These are phyloP conservation scores for Drosophila nannoptera DNA, from an alignment of 1,140 invertebrate species.

Conservation along the genomic window DNA sequence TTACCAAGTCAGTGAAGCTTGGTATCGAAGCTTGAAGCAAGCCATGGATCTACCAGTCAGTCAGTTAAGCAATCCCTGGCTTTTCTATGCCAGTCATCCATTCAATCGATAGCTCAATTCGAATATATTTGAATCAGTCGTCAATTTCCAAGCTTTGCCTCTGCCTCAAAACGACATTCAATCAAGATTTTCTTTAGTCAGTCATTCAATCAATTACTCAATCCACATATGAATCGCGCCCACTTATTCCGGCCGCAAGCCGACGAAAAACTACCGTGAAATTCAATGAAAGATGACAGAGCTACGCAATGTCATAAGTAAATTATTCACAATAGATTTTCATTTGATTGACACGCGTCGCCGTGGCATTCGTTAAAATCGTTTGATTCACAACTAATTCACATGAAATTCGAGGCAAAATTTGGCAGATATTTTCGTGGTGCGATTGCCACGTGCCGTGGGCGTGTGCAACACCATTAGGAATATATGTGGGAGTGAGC, in stretches of 20 bases:
- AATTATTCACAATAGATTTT: conserved; percentile 71
- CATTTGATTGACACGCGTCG: conserved; percentile 72
- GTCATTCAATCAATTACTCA: neutral
- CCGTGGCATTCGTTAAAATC: conserved; percentile 58
- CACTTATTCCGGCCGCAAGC: neutral
- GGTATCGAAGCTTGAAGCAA: neutral
- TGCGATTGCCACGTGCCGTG: conserved; percentile 55
- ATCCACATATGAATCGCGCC: neutral
- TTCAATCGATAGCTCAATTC: neutral
- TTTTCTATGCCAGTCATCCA: neutral
- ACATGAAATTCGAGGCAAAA: conserved; percentile 48
- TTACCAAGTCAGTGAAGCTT: too few relatives aligned
- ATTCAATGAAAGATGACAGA: conserved; percentile 66
- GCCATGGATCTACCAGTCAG: neutral
- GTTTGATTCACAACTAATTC: conserved; percentile 51
- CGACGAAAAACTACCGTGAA: conserved; percentile 16
- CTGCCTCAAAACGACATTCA: too few relatives aligned
- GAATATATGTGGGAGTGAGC: conserved; percentile 5
- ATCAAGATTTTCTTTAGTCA: neutral
- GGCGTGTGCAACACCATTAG: conserved; percentile 40
- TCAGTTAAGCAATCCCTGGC: neutral
- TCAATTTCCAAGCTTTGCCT: too few relatives aligned
- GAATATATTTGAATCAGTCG: neutral
- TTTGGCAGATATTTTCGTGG: conserved; percentile 38
- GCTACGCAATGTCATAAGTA: conserved; percentile 62